Evolutionary conservation across 2,797 vertebrate genomes (phyloP), one percentile per base, ranked within the genome.

Genomic region (Caiman crocodilus): DNA sequence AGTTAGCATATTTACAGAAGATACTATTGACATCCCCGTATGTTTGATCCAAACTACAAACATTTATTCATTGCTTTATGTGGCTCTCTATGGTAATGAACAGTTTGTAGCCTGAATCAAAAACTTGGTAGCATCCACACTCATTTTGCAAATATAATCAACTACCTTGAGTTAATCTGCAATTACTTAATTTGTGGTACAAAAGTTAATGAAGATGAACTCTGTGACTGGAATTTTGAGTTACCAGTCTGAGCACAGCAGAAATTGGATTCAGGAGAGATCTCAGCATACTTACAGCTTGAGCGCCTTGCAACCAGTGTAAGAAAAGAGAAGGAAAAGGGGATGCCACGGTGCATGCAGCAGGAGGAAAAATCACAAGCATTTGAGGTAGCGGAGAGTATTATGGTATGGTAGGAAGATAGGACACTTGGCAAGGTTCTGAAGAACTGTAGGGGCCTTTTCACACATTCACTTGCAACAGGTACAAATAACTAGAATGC

Each of bases 251-350:
- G 77, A 94, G 87, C 13, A 30, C 11, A 32, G 91, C 12, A 89
- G 67, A 77, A 90, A 88, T 23, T 5, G 7, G 64, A 78, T n/a
- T 64, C 55, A 92, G n/a, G 4, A 85, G 67, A 92, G 75, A 87
- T 42, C 57, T 71, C 25, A 59, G 82, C 81, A 18, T 4, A 85
- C 56, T 23, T 7, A 91, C 63, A 58, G 9, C 26, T 88, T 83
- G 18, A 60, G 55, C 5, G 69, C 88, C 14, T n/a, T 30, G 28
- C 57, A 32, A 84, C 5, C 3, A 6, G 14, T 0, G 0, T 56
- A n/a, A 56, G 3, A 76, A 32, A 79, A 83, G 55, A 86, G 12
- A 86, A 57, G 5, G 71, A 83, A 87, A 50, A 50, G 0, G 82
- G 25, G 2, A 17, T 67, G 6, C 4, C 74, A 26, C 13, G 20